These are phyloP conservation scores for Hemicordylus capensis DNA, from an alignment of 2,113 vertebrate species.

Conservation along the genomic window DNA sequence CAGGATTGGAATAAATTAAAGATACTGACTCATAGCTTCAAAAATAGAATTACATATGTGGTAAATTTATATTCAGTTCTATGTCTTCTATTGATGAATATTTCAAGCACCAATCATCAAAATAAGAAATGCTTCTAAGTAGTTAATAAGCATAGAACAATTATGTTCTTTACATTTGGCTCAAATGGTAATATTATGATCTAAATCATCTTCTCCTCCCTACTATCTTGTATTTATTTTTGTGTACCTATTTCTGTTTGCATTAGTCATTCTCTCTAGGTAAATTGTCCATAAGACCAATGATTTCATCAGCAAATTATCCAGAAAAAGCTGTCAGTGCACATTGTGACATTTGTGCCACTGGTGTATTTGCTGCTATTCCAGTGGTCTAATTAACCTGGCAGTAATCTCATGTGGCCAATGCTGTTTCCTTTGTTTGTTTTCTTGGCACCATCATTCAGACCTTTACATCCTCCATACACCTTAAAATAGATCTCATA, in stretches of 20 bases:
- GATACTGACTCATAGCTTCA: conserved; percentile 47
- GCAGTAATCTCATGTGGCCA: conserved; percentile 71
- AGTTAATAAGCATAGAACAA: neutral
- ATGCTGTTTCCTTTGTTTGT: conserved; percentile 36
- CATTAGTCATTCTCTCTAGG: conserved; percentile 79
- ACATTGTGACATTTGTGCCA: conserved; percentile 73
- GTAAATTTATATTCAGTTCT: conserved; percentile 37
- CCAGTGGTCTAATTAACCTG: conserved; percentile 77
- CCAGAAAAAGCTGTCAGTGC: conserved; percentile 83
- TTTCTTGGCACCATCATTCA: conserved; percentile 59
- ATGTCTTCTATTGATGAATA: conserved; percentile 21
- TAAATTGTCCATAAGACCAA: conserved; percentile 88
- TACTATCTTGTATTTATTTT: conserved; percentile 9
- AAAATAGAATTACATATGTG: conserved; percentile 46
- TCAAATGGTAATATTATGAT: fast-evolving
- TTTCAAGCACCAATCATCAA: conserved; percentile 13
- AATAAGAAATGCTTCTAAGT: neutral
- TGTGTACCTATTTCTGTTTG: conserved; percentile 77
- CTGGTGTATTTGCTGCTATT: conserved; percentile 67
- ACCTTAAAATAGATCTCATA: conserved; percentile 13
- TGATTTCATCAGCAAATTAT: conserved; percentile 88
- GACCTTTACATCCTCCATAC: conserved; percentile 45
- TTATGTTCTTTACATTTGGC: neutral
- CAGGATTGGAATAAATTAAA: conserved; percentile 56
- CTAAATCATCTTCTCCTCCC: conserved; percentile 23